phyloP scores from a whole-genome alignment of 2,113 vertebrate species.

The Puntigrus tetrazona region DNA sequence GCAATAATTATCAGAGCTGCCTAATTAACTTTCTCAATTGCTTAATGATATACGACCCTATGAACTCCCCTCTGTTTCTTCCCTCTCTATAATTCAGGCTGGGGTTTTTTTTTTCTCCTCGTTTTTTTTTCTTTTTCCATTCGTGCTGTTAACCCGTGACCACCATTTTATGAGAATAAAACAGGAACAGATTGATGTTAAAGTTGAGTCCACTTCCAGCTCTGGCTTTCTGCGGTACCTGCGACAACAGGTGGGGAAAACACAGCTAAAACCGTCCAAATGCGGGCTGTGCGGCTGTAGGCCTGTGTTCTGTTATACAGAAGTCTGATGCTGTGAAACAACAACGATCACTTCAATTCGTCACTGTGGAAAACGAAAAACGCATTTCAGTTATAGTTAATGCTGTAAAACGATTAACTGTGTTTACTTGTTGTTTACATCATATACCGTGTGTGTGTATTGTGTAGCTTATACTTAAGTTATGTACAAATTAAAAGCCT shows the following conservation, averaged over 20 bases:
- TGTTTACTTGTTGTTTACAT: too few species aligned
- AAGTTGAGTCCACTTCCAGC: slow-evolving; percentile 26
- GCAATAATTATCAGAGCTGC: slow-evolving; percentile 83
- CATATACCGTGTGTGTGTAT: too few species aligned
- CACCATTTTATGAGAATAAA: slow-evolving; percentile 65
- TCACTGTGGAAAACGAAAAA: not conserved
- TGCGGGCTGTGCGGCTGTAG: not conserved
- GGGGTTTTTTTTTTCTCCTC: slow-evolving; percentile 60
- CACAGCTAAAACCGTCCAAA: not conserved
- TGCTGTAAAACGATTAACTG: too few species aligned
- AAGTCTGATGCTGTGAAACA: not conserved
- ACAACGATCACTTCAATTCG: not conserved
- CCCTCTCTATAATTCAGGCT: slow-evolving; percentile 69
- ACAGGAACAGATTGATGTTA: slow-evolving; percentile 58
- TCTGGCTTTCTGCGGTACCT: not conserved
- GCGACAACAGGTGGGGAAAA: not conserved
- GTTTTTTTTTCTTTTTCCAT: slow-evolving; percentile 56
- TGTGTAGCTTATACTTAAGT: too few species aligned
- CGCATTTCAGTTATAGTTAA: too few species aligned
- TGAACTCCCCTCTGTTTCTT: slow-evolving; percentile 73
- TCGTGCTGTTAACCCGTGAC: slow-evolving; percentile 68
- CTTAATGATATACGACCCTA: slow-evolving; percentile 83
- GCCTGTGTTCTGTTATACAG: not conserved
- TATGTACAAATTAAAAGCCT: too few species aligned
- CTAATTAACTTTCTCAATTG: slow-evolving; percentile 85